phyloP scores from a whole-genome alignment of 2,888 invertebrate genomes.

The Acheta domesticus region DNA sequence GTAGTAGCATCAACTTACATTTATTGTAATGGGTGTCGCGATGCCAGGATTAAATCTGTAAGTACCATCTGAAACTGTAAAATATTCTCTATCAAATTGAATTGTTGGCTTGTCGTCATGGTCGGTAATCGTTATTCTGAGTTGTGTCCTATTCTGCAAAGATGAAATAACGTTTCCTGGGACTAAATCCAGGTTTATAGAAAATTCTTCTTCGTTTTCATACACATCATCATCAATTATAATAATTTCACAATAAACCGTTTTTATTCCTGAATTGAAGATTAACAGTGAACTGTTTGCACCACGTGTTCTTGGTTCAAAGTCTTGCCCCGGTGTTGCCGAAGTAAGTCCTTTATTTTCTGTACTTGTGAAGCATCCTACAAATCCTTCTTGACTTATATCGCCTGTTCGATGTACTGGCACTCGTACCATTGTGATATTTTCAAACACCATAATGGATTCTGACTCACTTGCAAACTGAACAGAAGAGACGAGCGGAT shows the following conservation, averaged over 20 bases:
- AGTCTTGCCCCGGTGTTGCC: slow-evolving; percentile 12
- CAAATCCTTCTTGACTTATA: not conserved
- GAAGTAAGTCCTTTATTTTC: not conserved
- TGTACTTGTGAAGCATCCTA: slow-evolving; percentile 22
- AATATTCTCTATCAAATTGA: slow-evolving; percentile 18
- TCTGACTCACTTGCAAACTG: not conserved
- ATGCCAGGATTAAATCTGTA: not conserved
- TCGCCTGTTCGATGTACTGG: slow-evolving; percentile 24
- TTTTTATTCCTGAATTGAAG: not conserved
- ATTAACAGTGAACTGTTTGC: not conserved
- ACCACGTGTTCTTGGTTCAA: not conserved
- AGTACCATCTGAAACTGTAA: not conserved
- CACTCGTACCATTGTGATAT: not conserved
- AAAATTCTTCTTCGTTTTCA: slow-evolving; percentile 22
- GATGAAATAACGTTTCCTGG: not conserved
- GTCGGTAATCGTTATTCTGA: slow-evolving; percentile 21
- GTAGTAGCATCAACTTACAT: slow-evolving; percentile 21
- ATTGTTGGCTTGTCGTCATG: slow-evolving; percentile 21
- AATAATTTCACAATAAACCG: slow-evolving; percentile 20
- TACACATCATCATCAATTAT: slow-evolving; percentile 23
- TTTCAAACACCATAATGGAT: not conserved
- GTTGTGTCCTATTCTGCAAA: not conserved
- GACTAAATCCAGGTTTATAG: not conserved
- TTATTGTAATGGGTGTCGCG: slow-evolving; percentile 21
- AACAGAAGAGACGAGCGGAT: not conserved